Evolutionary conservation across 2,888 invertebrate species (phyloP).

Genomic region (Ophion slaviceki): DNA sequence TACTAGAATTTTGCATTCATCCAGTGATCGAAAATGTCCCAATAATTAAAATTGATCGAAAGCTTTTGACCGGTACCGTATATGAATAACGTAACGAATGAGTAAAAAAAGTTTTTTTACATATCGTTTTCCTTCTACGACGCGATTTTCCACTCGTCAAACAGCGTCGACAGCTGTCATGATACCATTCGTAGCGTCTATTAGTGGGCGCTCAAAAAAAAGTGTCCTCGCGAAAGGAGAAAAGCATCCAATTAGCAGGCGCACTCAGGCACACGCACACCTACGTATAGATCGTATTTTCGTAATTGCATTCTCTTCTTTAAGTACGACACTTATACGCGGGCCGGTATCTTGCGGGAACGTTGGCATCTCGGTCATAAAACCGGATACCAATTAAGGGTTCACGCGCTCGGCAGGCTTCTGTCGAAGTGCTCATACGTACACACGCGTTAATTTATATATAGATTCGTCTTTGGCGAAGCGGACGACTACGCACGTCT

Average conservation of each 20-base stretch:
- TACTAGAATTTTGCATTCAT: too few species aligned
- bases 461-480: slow-evolving; percentile 1
- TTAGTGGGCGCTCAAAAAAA: not conserved
- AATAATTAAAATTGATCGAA: too few species aligned
- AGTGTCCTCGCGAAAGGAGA: slow-evolving; percentile 32
- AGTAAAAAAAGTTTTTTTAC: too few species aligned
- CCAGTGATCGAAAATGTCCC: too few species aligned
- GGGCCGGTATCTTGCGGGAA: slow-evolving; percentile 49
- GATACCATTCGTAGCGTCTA: too few species aligned
- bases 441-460: not conserved
- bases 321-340: slow-evolving; percentile 49
- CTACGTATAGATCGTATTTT: slow-evolving; percentile 36
- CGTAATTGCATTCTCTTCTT: slow-evolving; percentile 61
- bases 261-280: slow-evolving; percentile 14
- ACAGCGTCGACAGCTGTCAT: too few species aligned
- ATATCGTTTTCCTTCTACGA: too few species aligned
- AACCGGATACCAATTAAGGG: slow-evolving; percentile 68
- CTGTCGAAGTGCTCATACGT: slow-evolving; percentile 11
- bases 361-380: slow-evolving; percentile 59
- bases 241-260: slow-evolving; percentile 58
- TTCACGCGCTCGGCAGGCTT: slow-evolving; percentile 58
- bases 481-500: slow-evolving; percentile 46
- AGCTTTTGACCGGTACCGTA: too few species aligned
- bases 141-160: too few species aligned
- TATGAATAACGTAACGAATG: too few species aligned